phyloP scores from a whole-genome alignment of 2,888 invertebrate genomes.

The Synanthedon vespiformis region DNA sequence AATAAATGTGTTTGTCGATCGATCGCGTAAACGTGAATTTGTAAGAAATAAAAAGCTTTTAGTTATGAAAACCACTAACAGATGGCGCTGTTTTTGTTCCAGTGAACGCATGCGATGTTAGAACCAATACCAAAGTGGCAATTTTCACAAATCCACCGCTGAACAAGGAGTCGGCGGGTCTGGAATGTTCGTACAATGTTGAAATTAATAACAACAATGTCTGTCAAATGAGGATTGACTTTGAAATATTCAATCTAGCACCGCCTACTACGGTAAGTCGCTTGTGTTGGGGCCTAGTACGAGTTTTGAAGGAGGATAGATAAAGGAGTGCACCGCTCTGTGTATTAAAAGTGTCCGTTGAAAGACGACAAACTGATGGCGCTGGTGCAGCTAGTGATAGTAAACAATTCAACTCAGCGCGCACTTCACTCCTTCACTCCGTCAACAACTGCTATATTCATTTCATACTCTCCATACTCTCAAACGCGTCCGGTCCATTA shows the following conservation, averaged over 20 bases:
- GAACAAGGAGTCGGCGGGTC: constrained; percentile 45
- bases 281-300: not conserved
- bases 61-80: constrained; percentile 3
- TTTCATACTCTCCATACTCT: too few relatives aligned
- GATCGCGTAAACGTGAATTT: too few relatives aligned
- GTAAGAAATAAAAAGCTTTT: not conserved
- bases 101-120: constrained; percentile 61
- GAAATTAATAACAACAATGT: constrained; percentile 71
- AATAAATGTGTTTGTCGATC: too few relatives aligned
- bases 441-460: too few relatives aligned
- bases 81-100: constrained; percentile 16
- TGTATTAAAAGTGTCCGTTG: too few relatives aligned
- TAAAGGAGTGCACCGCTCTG: too few relatives aligned
- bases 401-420: too few relatives aligned
- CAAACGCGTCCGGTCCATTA: too few relatives aligned
- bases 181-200: constrained; percentile 67
- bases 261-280: constrained; percentile 52
- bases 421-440: too few relatives aligned
- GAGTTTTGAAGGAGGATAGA: too few relatives aligned
- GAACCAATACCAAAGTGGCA: constrained; percentile 52
- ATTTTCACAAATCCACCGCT: constrained; percentile 62
- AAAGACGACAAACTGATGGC: too few relatives aligned
- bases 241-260: constrained; percentile 67
- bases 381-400: too few relatives aligned
- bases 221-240: constrained; percentile 72